phyloP scores from a whole-genome alignment of 1,140 invertebrate genomes.

The Cylas formicarius region DNA sequence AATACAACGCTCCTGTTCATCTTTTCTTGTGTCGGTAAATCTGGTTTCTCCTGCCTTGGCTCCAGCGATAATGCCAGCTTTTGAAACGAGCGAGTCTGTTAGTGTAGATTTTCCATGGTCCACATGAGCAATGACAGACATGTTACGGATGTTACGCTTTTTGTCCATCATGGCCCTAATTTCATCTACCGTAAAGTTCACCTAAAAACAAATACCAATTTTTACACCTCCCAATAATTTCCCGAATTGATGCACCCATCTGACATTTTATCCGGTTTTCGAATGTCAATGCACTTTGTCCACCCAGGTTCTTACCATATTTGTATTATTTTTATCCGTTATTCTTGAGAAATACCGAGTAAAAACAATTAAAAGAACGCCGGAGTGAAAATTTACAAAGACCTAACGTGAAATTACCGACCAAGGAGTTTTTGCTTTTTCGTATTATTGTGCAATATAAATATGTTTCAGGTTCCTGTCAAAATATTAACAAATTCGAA shows the following conservation, averaged over 20 bases:
- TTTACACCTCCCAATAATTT: too few species aligned
- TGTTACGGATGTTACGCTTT: slow-evolving; percentile 98
- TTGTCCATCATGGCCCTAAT: slow-evolving; percentile 99
- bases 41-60: slow-evolving; percentile 97
- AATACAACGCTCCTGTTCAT: slow-evolving; percentile 99
- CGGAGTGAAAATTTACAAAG: neutral
- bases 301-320: slow-evolving; percentile 12
- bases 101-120: slow-evolving; percentile 99
- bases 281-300: too few species aligned
- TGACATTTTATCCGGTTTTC: too few species aligned
- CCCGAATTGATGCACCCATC: too few species aligned
- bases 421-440: slow-evolving; percentile 18
- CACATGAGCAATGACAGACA: slow-evolving; percentile 99
- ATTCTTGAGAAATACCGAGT: neutral
- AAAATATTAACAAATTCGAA: slow-evolving; percentile 6
- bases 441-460: slow-evolving; percentile 41
- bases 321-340: neutral
- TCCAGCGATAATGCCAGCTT: slow-evolving; percentile 98
- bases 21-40: slow-evolving; percentile 98
- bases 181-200: slow-evolving; percentile 99
- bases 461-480: slow-evolving; percentile 2
- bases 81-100: slow-evolving; percentile 98
- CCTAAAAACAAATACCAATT: slow-evolving; percentile 63
- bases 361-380: slow-evolving; percentile 2
- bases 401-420: slow-evolving; percentile 5